A percentile compares a stretch with the other conserved stretches of the same genome.
Evolutionary conservation across 2,797 vertebrate genomes (phyloP).

Genomic region (Phoeniculus purpureus): DNA sequence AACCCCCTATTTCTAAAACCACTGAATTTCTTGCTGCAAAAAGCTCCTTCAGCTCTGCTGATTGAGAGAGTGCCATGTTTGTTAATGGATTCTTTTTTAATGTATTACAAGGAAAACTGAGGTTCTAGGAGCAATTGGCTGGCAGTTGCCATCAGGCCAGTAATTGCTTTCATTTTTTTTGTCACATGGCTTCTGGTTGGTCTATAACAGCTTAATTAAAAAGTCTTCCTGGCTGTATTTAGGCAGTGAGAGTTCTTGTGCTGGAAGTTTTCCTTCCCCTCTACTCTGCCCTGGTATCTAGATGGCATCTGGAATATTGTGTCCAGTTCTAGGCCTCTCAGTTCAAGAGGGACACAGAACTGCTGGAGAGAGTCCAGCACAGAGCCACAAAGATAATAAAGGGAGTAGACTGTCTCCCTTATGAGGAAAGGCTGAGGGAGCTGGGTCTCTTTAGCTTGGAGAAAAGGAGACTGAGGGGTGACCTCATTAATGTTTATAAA

Average conservation of each 20-base stretch:
- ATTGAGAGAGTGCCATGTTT: accelerated
- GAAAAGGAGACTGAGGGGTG: too few relatives aligned
- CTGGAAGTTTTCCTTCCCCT: background rate
- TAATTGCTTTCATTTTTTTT: background rate
- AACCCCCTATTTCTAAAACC: background rate
- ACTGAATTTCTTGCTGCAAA: background rate
- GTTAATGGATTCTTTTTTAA: background rate
- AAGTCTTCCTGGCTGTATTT: background rate
- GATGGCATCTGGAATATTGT: too few relatives aligned
- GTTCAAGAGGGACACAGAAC: too few relatives aligned
- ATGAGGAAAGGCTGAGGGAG: too few relatives aligned
- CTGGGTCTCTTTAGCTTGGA: too few relatives aligned
- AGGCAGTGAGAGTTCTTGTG: background rate
- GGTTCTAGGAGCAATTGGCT: background rate
- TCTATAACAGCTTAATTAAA: background rate
- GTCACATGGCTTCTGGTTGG: background rate
- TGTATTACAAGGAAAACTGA: background rate
- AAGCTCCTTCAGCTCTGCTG: background rate
- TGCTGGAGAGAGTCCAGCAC: too few relatives aligned
- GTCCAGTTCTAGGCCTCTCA: too few relatives aligned
- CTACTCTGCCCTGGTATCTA: too few relatives aligned
- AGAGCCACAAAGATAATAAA: too few relatives aligned
- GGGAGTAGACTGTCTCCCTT: too few relatives aligned
- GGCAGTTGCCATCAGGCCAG: background rate
- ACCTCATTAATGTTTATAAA: too few relatives aligned